Base-by-base conservation (phyloP, 2,888 invertebrate species). In the Drosophila acutilabella region DNA sequence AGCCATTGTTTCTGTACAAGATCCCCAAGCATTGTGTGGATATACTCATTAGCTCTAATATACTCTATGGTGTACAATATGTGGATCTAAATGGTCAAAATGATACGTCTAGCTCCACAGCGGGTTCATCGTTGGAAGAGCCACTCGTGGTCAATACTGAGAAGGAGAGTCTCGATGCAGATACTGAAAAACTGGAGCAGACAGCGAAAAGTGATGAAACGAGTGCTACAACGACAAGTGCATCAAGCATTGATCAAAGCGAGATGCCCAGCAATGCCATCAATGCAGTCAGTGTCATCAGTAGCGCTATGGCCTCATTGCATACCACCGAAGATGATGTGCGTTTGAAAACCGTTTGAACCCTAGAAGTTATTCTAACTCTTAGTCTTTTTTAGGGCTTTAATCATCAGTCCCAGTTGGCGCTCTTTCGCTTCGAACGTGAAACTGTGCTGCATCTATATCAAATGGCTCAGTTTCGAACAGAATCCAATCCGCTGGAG, bases 1-100 rank as follows among this genome's bases (percentile, higher is more conserved):
- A 94, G 68, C 95, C 96, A 11, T 91, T 95, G 64, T 95, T 94
- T 91, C 93, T 95, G 51, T 95, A 96, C 90, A 95, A 95, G 92
- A 93, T 96, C 79, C 95, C 95, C 44, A 93, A 94, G 41, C 93
- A 94, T 60, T 94, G 94, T 82, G 93, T 93, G 80, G 94, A 94
- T 74, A 93, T 96, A 80, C 91, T 96, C 67, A 93, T 96, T 54
- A 95, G 96, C 30, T 95, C 95, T 88, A 94, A 94, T 82, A 93
- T 96, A 71, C 94, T 96, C 81, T 96, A 95, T 88, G 93, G 94
- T 20, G 91, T 92, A 76, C 92, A 92, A 80, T 90, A 91, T 48
- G 93, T 94, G 48, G 93, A 94, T 61, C 59, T 89, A 13, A 80
- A 83, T 45, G 78, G 61, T 1, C 73, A 72, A 41, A 70, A 56